phyloP scores from a whole-genome alignment of 2,113 vertebrate genomes.

The Lagopus muta region DNA sequence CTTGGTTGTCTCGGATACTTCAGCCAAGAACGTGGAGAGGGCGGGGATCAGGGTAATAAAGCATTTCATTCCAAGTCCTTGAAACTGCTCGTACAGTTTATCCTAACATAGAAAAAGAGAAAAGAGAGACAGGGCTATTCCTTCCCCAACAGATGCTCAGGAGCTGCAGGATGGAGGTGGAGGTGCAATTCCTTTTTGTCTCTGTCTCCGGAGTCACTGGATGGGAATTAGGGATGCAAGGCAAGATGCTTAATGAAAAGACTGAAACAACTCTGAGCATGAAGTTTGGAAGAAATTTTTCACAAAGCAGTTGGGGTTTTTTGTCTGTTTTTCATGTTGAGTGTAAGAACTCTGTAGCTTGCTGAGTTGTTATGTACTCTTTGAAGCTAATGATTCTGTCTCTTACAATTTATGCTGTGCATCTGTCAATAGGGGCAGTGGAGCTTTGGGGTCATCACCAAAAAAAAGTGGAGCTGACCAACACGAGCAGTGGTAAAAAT shows the following conservation, averaged over 20 bases:
- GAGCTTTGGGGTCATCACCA: not conserved
- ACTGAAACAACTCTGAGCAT: not conserved
- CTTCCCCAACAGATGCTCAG: not conserved
- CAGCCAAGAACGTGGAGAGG: not conserved
- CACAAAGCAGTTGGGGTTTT: not conserved
- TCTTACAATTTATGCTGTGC: not conserved
- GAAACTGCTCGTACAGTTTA: not conserved
- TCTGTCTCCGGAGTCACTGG: not conserved
- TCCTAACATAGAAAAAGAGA: not conserved
- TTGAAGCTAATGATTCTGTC: not conserved
- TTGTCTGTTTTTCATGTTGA: fast-evolving
- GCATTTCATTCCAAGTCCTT: not conserved
- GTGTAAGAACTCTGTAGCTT: not conserved
- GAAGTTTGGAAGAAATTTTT: not conserved
- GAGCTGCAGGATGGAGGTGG: not conserved
- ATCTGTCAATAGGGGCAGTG: not conserved
- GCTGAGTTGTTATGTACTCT: fast-evolving
- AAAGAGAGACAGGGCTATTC: not conserved
- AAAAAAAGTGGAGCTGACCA: not conserved
- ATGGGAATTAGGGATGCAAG: not conserved
- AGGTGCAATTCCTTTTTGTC: not conserved
- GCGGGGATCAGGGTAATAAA: not conserved
- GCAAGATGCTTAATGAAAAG: not conserved
- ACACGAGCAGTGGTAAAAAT: not conserved
- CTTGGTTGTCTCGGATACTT: not conserved